Percentiles rank a stretch among this genome's conserved stretches.
Evolutionary conservation across 2,888 invertebrate genomes (phyloP).

Genomic region (Lampropteryx suffumata): DNA sequence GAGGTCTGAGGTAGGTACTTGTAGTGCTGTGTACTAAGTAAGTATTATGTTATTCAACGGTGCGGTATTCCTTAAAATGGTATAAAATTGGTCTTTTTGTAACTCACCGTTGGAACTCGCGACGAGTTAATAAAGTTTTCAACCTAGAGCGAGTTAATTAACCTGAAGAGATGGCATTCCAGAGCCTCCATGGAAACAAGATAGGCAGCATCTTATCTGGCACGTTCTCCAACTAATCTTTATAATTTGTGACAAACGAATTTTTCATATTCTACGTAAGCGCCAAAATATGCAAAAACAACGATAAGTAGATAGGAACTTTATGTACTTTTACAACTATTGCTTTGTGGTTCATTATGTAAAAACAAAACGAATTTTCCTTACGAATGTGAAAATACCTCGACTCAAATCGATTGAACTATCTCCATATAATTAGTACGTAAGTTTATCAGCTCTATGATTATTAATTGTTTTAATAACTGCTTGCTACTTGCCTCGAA

Average conservation of each 20-base stretch:
- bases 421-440: no score
- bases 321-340: constrained; percentile 1
- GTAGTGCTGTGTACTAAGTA: no score
- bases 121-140: constrained; percentile 7
- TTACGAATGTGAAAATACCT: no score
- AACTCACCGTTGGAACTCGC: constrained; percentile 1
- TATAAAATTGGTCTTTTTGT: not conserved
- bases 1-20: no score
- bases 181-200: constrained; percentile 20
- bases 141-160: constrained; percentile 21
- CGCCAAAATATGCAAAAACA: constrained; percentile 26
- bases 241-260: constrained; percentile 16
- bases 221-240: constrained; percentile 13
- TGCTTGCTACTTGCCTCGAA: no score
- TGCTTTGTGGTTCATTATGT: not conserved
- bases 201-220: constrained; percentile 17
- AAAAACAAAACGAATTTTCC: no score
- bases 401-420: no score
- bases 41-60: no score
- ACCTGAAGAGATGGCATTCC: constrained; percentile 15
- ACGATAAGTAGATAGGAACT: constrained; percentile 6
- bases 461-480: no score
- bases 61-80: not conserved
- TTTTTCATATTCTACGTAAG: constrained; percentile 23
- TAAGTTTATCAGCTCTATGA: no score